Percentiles rank a stretch among this genome's conserved stretches.
Evolutionary conservation across 2,113 vertebrate species (phyloP).

Genomic region (Apaloderma vittatum): DNA sequence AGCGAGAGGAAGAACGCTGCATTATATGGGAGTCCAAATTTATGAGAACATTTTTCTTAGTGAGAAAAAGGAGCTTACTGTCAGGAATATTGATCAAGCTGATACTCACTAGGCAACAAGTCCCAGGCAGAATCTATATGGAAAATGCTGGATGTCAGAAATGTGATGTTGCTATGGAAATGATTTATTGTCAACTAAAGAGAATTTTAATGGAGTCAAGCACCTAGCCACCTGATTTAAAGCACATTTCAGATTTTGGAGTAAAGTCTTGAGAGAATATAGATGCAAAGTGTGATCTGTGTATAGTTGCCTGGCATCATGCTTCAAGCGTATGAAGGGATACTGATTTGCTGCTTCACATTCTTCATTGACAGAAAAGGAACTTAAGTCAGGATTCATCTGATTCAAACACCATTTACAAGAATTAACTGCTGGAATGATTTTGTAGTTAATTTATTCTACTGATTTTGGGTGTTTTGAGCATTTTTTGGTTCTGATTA

Average conservation of each 20-base stretch:
- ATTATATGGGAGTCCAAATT: not conserved
- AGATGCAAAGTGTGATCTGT: not conserved
- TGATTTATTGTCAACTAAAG: slow-evolving; percentile 16
- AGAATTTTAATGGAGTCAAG: not conserved
- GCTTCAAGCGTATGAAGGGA: not conserved
- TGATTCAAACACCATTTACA: not conserved
- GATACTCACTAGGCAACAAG: slow-evolving; percentile 31
- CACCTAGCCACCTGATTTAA: not conserved
- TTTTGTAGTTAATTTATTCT: not conserved
- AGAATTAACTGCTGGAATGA: not conserved
- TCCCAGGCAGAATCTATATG: not conserved
- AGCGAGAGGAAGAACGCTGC: not conserved
- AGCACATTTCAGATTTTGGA: not conserved
- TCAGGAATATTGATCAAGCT: slow-evolving; percentile 9
- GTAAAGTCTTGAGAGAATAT: not conserved
- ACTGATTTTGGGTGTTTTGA: not conserved
- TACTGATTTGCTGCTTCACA: not conserved
- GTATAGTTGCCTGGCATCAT: not conserved
- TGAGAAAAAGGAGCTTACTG: not conserved
- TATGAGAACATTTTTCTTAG: not conserved
- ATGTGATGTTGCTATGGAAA: slow-evolving; percentile 18
- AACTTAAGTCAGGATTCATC: not conserved
- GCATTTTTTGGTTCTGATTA: not conserved
- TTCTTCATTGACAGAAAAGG: not conserved
- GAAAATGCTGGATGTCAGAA: slow-evolving; percentile 12